Percentiles rank a stretch among this genome's conserved stretches.
Evolutionary conservation across 2,888 invertebrate genomes (phyloP).

Genomic region (Notodonta dromedarius): DNA sequence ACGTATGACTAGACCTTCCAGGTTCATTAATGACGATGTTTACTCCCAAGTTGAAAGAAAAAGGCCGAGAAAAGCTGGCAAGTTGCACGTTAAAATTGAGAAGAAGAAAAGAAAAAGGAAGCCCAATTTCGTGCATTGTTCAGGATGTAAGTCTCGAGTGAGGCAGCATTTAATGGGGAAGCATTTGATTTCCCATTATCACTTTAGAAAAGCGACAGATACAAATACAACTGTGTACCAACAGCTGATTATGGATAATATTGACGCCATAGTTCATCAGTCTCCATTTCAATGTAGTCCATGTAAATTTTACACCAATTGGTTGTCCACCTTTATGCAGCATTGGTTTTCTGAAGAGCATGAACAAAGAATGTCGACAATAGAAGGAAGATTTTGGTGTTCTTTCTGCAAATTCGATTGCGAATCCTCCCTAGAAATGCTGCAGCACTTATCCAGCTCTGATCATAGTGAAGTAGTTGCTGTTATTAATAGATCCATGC

Average conservation of each 20-base stretch:
- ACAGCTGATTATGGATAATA: constrained; percentile 89
- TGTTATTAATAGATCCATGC: constrained; percentile 91
- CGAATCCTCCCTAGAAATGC: constrained; percentile 86
- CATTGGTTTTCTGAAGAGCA: constrained; percentile 90
- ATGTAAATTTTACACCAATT: constrained; percentile 94
- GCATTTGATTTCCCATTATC: constrained; percentile 93
- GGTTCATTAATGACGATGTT: constrained; percentile 60
- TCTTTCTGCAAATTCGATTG: constrained; percentile 89
- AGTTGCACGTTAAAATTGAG: constrained; percentile 48
- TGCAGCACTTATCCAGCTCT: constrained; percentile 86
- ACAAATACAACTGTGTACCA: constrained; percentile 82
- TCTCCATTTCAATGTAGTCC: constrained; percentile 94
- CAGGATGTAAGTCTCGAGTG: constrained; percentile 89
- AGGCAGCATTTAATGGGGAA: constrained; percentile 89
- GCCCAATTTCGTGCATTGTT: constrained; percentile 86
- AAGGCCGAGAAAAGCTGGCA: constrained; percentile 40
- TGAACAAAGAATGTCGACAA: constrained; percentile 71
- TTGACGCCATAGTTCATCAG: constrained; percentile 90
- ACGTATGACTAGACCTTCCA: constrained; percentile 64
- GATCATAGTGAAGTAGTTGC: constrained; percentile 90
- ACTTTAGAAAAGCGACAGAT: constrained; percentile 89
- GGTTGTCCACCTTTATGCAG: constrained; percentile 86
- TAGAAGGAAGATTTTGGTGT: constrained; percentile 88
- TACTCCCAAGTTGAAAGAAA: constrained; percentile 57
- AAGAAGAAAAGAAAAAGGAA: constrained; percentile 82